Evolutionary conservation across 2,888 invertebrate species (phyloP).

Genomic region (Chrysodeixis includens): DNA sequence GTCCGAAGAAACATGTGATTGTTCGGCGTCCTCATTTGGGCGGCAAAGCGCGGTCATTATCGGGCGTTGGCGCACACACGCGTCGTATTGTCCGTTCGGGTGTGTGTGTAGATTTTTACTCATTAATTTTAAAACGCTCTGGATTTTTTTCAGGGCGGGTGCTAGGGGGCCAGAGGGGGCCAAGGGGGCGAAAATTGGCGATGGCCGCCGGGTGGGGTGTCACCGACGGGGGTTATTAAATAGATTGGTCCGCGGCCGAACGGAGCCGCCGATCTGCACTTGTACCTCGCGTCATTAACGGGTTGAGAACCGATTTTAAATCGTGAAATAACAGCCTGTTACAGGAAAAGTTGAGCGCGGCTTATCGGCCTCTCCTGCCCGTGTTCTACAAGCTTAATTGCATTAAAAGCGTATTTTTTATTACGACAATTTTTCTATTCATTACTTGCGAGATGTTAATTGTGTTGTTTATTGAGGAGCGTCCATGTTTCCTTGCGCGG

Average conservation of each 20-base stretch:
- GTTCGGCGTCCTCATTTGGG: slow-evolving; percentile 64
- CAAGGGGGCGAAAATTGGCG: slow-evolving; percentile 86
- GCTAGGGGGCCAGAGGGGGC: slow-evolving; percentile 80
- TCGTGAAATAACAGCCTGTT: slow-evolving; percentile 89
- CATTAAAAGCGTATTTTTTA: slow-evolving; percentile 79
- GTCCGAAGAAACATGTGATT: slow-evolving; percentile 58
- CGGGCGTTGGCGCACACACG: slow-evolving; percentile 79
- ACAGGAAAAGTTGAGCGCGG: slow-evolving; percentile 88
- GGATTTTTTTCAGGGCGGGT: slow-evolving; percentile 90
- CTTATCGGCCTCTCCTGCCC: slow-evolving; percentile 82
- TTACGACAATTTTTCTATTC: slow-evolving; percentile 69
- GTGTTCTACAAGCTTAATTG: slow-evolving; percentile 85
- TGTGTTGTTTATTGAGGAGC: slow-evolving; percentile 47
- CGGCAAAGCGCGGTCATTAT: slow-evolving; percentile 82
- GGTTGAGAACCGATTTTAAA: slow-evolving; percentile 89
- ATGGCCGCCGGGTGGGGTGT: slow-evolving; percentile 89
- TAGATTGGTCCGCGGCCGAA: slow-evolving; percentile 90
- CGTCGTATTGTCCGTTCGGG: slow-evolving; percentile 77
- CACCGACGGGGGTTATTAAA: slow-evolving; percentile 89
- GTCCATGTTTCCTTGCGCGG: slow-evolving; percentile 29
- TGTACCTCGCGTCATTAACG: slow-evolving; percentile 89
- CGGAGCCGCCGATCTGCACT: slow-evolving; percentile 89
- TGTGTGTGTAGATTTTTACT: slow-evolving; percentile 90
- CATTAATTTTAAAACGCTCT: slow-evolving; percentile 90
- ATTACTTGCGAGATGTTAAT: slow-evolving; percentile 57